These are phyloP conservation scores for Phacellophora camtschatica DNA, from an alignment of 30 jellyfish, hydroid and myxozoan genomes.

Conservation along the genomic window DNA sequence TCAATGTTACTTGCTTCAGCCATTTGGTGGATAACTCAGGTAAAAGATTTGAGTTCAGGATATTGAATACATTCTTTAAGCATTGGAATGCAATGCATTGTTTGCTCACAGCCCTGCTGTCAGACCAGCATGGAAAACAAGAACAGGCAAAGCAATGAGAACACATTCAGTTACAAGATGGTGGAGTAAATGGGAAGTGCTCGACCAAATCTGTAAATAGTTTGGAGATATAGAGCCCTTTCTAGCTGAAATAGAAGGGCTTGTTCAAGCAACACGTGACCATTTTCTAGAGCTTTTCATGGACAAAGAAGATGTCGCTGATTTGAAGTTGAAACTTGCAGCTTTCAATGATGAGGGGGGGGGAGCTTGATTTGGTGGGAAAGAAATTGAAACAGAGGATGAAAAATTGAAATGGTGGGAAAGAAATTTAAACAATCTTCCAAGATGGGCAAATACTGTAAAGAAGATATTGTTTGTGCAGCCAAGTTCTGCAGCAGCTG, in stretches of 20 bases:
- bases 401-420: background rate
- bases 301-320: background rate
- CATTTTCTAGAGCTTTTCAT: background rate
- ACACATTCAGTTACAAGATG: background rate
- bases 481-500: background rate
- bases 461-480: background rate
- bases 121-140: background rate
- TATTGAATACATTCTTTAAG: background rate
- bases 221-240: background rate
- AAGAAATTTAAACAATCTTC: background rate
- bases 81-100: background rate
- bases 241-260: background rate
- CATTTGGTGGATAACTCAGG: background rate
- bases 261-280: background rate
- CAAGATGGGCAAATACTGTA: background rate
- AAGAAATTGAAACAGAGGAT: too few species aligned
- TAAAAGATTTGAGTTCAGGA: background rate
- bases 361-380: too few species aligned
- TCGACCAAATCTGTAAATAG: background rate
- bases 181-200: background rate
- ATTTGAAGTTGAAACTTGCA: background rate
- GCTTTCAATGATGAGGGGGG: background rate
- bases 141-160: background rate
- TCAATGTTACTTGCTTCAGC: background rate
- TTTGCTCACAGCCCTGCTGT: background rate